Conservation (phyloP, 2,888 invertebrate species). For the Agrotis segetum region DNA sequence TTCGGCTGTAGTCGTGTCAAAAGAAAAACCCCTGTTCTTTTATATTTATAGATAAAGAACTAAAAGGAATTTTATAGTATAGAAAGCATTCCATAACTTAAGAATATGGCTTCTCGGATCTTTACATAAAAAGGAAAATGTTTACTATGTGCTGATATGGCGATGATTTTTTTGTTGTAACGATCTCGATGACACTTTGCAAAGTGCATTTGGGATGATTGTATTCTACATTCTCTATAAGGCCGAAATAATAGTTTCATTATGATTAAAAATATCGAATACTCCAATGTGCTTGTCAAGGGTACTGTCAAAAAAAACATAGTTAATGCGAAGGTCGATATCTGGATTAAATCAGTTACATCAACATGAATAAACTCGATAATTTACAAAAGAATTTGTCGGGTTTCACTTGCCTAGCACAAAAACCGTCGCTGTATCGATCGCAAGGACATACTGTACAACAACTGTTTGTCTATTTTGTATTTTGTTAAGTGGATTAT, state of each 20-base stretch:
- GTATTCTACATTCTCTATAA: not conserved
- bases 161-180: not conserved
- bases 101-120: too few species aligned
- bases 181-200: not conserved
- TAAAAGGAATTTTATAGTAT: slow-evolving; percentile 23
- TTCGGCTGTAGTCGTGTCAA: too few species aligned
- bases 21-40: too few species aligned
- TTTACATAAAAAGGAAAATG: not conserved
- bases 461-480: slow-evolving; percentile 62
- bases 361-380: slow-evolving; percentile 71
- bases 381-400: slow-evolving; percentile 75
- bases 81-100: slow-evolving; percentile 18
- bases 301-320: slow-evolving; percentile 26
- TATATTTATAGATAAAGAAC: too few species aligned
- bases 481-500: slow-evolving; percentile 49
- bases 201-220: not conserved
- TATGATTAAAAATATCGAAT: slow-evolving; percentile 14
- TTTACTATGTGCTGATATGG: not conserved
- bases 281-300: slow-evolving; percentile 8
- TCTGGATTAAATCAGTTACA: slow-evolving; percentile 74
- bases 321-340: slow-evolving; percentile 47
- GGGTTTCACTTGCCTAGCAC: slow-evolving; percentile 77
- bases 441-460: slow-evolving; percentile 74
- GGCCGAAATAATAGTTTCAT: not conserved
- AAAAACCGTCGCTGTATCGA: slow-evolving; percentile 71